phyloP scores from a whole-genome alignment of 2,797 vertebrate genomes.

The Semaprochilodus insignis region DNA sequence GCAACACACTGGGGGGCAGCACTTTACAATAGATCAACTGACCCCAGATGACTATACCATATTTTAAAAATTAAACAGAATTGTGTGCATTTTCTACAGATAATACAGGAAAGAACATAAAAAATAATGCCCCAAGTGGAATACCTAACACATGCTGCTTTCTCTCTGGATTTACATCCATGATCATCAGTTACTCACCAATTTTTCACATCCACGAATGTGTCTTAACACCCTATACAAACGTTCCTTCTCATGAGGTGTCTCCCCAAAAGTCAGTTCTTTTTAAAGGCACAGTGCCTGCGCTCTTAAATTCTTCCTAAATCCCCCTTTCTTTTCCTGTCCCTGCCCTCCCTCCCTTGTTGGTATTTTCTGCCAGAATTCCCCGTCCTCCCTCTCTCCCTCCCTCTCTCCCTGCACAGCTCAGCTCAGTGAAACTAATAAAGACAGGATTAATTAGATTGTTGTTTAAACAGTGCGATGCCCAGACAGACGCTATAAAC shows the following conservation, averaged over 20 bases:
- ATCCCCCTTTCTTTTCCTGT: conserved; percentile 73
- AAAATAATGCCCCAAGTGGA: not conserved
- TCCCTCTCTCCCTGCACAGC: conserved; percentile 79
- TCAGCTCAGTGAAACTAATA: conserved; percentile 92
- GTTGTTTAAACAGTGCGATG: conserved; percentile 93
- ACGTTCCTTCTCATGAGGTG: conserved; percentile 59
- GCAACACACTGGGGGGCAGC: conserved; percentile 78
- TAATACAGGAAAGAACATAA: not conserved
- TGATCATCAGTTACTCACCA: not conserved
- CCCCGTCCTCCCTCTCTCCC: conserved; percentile 65
- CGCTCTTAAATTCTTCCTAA: conserved; percentile 79
- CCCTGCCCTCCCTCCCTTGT: conserved; percentile 67
- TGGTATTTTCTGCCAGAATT: conserved; percentile 63
- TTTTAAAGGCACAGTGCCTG: conserved; percentile 65
- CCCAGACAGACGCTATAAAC: conserved; percentile 91
- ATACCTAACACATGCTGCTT: not conserved
- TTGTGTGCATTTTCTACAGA: not conserved
- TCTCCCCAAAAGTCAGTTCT: conserved; percentile 69
- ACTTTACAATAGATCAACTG: conserved; percentile 61
- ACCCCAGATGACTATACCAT: not conserved
- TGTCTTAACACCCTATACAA: conserved; percentile 62
- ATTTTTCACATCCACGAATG: conserved; percentile 51
- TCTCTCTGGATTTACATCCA: not conserved
- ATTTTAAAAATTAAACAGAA: conserved; percentile 1
- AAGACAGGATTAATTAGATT: conserved; percentile 95